Evolutionary conservation across 92 coral and sea anemone species (phyloP), one percentile per base, ranked within the genome.

Genomic region (Phenganax marumi): DNA sequence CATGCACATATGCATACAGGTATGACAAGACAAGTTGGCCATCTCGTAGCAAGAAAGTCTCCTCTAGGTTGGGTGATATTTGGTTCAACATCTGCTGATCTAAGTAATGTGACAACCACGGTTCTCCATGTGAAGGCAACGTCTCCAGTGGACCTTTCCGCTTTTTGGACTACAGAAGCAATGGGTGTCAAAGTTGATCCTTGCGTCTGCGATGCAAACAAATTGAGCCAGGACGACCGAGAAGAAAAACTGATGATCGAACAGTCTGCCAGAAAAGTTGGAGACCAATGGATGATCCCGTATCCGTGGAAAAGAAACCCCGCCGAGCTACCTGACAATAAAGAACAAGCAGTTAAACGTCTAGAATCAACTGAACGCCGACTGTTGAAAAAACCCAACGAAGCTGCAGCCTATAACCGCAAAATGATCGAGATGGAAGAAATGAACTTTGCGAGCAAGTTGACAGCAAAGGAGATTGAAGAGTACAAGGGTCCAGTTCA

Each of bases 111-210:
- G 6, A 55, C 63, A 52, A 52, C 68, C 14, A 52, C 74, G n/a
- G 39, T 86, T 12, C 70, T 77, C 7, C 90, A 83, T 55, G 86
- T 89, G 46, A 83, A 43, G 58, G 61, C 53, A 6, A 68, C 87
- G 48, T 21, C 54, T 39, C 86, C 88, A 47, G 76, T 79, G 47
- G 90, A 89, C 75, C 56, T 86, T 39, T 22, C 80, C 11, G 86
- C 73, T 23, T 89, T 86, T 62, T 89, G 92, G 87, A 74, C 77
- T 8, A 86, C 89, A 13, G 88, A 86, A 57, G 33, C 87, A 21
- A 89, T 81, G 91, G 89, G 91, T 10, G 89, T 81, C 78, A 79
- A 75, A 61, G 89, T 90, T 23, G 81, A 84, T 52, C 89, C 90
- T 63, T 90, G 90, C 64, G 78, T 87, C 63, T 89, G 88, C 68